Conservation (phyloP, 2,888 invertebrate species). For the Hydraecia micacea region DNA sequence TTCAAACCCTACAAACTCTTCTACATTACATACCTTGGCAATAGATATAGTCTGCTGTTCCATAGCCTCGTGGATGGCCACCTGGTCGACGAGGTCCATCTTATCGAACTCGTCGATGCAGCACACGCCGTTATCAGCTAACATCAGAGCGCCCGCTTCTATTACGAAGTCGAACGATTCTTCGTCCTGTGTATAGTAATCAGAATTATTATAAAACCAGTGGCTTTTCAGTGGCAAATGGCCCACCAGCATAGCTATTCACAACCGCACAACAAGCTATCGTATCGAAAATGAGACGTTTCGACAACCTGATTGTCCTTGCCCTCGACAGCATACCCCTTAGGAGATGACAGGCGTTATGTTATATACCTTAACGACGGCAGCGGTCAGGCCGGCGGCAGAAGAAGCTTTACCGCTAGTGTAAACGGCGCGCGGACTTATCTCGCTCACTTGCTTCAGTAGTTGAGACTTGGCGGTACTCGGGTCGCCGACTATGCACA, state of each 20-base stretch:
- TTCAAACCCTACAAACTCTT: background rate
- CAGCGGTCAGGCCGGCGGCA: constrained; percentile 99
- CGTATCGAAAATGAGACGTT: too few species aligned
- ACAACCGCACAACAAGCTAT: too few species aligned
- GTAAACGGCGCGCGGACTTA: constrained; percentile 98
- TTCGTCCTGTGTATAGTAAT: constrained; percentile 92
- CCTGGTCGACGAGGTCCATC: constrained; percentile 99
- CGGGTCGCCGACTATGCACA: constrained; percentile 99
- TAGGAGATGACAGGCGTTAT: background rate
- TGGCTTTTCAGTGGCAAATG: background rate
- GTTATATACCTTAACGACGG: constrained; percentile 94
- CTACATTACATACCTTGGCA: constrained; percentile 93
- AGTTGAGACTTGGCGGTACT: constrained; percentile 99
- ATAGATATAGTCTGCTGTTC: constrained; percentile 99
- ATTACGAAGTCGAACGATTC: constrained; percentile 99
- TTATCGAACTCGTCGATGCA: constrained; percentile 99
- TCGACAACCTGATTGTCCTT: too few species aligned
- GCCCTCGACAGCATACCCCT: too few species aligned
- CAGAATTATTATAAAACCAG: background rate
- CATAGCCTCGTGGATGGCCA: constrained; percentile 99
- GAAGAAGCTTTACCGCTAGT: constrained; percentile 99
- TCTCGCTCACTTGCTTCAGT: constrained; percentile 97
- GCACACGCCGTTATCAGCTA: constrained; percentile 99
- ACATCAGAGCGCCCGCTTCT: constrained; percentile 99
- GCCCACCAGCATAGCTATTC: background rate